Evolutionary conservation across 2,888 invertebrate genomes (phyloP).

Genomic region (Germaria angustata): DNA sequence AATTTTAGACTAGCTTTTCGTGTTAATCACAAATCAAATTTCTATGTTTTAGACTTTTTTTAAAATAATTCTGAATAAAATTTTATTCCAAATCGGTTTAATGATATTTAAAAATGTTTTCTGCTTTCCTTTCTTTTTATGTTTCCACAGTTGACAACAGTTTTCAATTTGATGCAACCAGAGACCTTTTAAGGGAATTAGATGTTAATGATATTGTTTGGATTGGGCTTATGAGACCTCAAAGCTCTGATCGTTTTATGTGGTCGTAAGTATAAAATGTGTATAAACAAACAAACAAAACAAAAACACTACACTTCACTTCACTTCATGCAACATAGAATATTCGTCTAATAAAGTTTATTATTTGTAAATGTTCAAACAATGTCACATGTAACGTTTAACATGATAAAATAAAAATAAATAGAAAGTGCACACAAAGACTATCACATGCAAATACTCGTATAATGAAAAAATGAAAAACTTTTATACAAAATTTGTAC

Average conservation of each 20-base stretch:
- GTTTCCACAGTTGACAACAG: constrained; percentile 85
- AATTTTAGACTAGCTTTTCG: too few relatives aligned
- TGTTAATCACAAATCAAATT: too few relatives aligned
- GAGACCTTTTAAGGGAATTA: constrained; percentile 88
- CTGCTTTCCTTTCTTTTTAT: constrained; percentile 9
- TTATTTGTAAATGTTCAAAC: background rate
- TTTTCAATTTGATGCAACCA: constrained; percentile 88
- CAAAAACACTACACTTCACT: background rate
- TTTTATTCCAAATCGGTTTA: too few relatives aligned
- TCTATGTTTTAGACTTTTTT: too few relatives aligned
- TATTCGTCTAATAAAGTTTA: background rate
- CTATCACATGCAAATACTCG: too few relatives aligned
- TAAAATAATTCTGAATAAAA: too few relatives aligned
- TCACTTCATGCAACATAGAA: background rate
- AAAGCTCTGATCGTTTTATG: constrained; percentile 86
- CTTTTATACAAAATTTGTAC: background rate
- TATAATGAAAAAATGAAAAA: too few relatives aligned
- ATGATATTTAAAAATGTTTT: background rate
- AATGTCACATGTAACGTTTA: background rate
- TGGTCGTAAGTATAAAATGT: constrained; percentile 85
- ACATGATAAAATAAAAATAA: background rate
- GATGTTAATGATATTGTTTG: constrained; percentile 89
- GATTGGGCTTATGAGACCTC: constrained; percentile 88
- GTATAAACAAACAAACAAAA: background rate
- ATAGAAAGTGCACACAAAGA: background rate